Base-by-base conservation (phyloP, 2,113 vertebrate genomes). In the Hemibagrus wyckioides region DNA sequence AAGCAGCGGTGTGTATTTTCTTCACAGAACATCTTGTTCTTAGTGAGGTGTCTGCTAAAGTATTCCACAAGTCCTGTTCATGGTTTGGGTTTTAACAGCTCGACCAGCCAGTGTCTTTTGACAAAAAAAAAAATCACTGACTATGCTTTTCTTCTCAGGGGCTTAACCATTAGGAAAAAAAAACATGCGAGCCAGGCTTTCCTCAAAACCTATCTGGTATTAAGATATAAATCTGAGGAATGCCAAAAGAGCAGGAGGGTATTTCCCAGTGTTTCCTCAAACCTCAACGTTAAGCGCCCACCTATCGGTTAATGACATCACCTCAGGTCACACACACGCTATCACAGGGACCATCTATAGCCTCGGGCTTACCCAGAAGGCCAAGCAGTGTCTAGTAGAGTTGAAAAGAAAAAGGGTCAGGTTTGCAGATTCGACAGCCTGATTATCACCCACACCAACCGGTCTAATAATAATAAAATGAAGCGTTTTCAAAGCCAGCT, bases 191-290 rank as follows among this genome's bases (percentile, higher is more conserved):
- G 87, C 65, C 82, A 25, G 41, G 44, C 75, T 69, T 71, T 61
- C 56, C 84, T 84, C n/a, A 39, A 4, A 52, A 56, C 71, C 65
- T 85, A 80, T 75, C 82, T 83, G 85, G 69, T 67, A 85, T 50
- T 80, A 44, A 83, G 86, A 88, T 88, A 80, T 76, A 48, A 85
- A 88, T 85, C 89, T 82, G 50, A 87, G 80, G 77, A 52, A 61
- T 41, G 84, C 44, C 57, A 73, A 44, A 82, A 65, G 17, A 11
- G 76, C 21, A 28, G 76, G 59, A 85, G 84, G 86, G 76, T 79
- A 83, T 88, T 89, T 91, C 82, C 82, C 84, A 86, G 56, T 19
- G 61, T 89, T 86, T 56, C 73, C 85, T 84, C 88, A 82, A 59
- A 91, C 59, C 88, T 88, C 86, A 71, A 61, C 41, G 44, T 54